Conservation (phyloP, 2,888 invertebrate genomes). For the Morpho deidamia region DNA sequence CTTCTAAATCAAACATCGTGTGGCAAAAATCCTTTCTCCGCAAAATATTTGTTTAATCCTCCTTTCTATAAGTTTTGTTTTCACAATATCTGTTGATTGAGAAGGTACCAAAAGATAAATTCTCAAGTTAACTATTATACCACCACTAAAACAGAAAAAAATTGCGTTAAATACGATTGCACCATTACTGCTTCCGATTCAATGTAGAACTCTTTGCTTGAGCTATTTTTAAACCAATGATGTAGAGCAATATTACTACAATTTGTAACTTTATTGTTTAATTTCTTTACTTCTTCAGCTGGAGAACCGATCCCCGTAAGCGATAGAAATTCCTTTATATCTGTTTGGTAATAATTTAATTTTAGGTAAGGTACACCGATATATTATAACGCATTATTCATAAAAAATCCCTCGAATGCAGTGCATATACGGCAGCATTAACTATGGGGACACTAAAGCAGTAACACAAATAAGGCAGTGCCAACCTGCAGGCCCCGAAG, state of each 20-base stretch:
- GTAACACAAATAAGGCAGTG: not conserved
- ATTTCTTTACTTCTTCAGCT: not conserved
- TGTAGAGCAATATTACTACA: not conserved
- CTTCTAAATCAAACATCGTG: too few species aligned
- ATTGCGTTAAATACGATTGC: not conserved
- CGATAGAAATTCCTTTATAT: not conserved
- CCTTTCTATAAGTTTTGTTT: not conserved
- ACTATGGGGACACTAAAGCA: not conserved
- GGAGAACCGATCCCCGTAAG: not conserved
- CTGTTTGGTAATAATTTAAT: not conserved
- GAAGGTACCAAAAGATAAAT: not conserved
- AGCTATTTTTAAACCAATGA: not conserved
- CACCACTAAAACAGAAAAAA: not conserved
- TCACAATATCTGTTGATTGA: not conserved
- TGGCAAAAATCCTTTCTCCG: not conserved
- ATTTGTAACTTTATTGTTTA: too few species aligned
- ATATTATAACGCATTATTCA: too few species aligned
- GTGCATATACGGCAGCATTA: not conserved
- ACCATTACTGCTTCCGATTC: not conserved
- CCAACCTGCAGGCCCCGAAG: conserved; percentile 5
- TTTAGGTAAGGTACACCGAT: not conserved
- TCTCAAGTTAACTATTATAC: not conserved
- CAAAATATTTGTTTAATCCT: not conserved
- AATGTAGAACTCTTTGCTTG: not conserved
- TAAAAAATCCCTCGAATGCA: not conserved